Evolutionary conservation across 1,140 invertebrate genomes (phyloP).

Genomic region (Holotrichia oblita): DNA sequence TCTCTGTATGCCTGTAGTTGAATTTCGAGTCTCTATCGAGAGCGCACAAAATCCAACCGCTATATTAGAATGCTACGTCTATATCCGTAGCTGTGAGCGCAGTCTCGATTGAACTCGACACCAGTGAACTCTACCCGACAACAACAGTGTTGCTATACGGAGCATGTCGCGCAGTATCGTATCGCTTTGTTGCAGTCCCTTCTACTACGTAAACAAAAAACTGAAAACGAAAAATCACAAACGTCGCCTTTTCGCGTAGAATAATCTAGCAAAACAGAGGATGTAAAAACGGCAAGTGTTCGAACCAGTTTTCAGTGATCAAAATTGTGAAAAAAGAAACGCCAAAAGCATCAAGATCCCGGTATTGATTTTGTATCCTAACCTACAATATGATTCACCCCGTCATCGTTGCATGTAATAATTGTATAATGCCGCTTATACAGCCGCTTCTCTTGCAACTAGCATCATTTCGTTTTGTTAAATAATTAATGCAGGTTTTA

Average conservation of each 20-base stretch:
- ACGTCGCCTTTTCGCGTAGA: not conserved
- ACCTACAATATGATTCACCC: conserved; percentile 48
- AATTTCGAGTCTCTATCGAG: not conserved
- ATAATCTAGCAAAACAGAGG: not conserved
- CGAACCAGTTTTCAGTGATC: not conserved
- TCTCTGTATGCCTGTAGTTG: not conserved
- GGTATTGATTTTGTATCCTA: conserved; percentile 49
- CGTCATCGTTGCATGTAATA: not conserved
- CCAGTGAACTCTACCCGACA: not conserved
- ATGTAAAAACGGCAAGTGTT: not conserved
- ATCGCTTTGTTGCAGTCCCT: not conserved
- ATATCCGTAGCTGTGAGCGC: conserved; percentile 36
- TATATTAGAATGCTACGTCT: not conserved
- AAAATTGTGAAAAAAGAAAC: not conserved
- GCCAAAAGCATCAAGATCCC: conserved; percentile 11
- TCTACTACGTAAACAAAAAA: conserved; percentile 20
- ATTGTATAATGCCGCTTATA: not conserved
- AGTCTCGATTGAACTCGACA: conserved; percentile 24
- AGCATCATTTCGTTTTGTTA: not conserved
- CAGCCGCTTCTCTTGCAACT: not conserved
- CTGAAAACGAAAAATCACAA: conserved; percentile 2
- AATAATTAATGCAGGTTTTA: not conserved
- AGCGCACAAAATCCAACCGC: not conserved
- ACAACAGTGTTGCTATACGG: not conserved
- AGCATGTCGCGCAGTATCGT: conserved; percentile 19